These are phyloP conservation scores for Rutilus rutilus DNA, from an alignment of 2,113 vertebrate species.

Conservation along the genomic window DNA sequence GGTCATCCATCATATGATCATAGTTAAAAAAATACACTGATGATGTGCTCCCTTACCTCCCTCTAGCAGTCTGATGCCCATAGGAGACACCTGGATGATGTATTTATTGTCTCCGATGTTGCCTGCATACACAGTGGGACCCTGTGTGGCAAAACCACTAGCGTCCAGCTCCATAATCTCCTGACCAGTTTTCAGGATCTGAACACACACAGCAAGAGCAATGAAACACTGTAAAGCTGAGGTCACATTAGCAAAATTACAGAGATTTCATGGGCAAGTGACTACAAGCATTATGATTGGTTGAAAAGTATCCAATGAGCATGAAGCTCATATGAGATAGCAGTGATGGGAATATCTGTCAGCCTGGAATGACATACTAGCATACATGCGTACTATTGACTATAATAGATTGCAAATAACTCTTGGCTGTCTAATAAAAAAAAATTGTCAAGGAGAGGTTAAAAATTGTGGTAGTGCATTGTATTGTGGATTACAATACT, in stretches of 20 bases:
- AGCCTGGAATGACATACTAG: neutral
- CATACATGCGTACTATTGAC: no score
- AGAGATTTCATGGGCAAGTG: no score
- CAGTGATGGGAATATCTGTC: neutral
- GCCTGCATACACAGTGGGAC: conserved; percentile 89
- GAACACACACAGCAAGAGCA: neutral
- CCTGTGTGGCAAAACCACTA: conserved; percentile 92
- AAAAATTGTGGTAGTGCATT: no score
- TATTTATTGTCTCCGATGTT: conserved; percentile 93
- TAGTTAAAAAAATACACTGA: neutral
- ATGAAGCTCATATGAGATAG: neutral
- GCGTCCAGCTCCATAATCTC: conserved; percentile 98
- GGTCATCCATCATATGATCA: neutral
- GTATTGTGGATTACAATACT: no score
- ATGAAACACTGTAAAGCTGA: neutral
- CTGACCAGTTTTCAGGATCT: conserved; percentile 94
- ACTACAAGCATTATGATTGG: neutral
- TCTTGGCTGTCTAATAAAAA: no score
- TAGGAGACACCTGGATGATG: conserved; percentile 92
- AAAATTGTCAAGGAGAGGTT: no score
- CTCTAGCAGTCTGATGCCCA: conserved; percentile 89
- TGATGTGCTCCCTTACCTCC: conserved; percentile 76
- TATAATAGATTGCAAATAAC: no score
- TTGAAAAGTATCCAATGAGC: neutral
- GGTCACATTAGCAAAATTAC: no score